Conservation (phyloP, 2,888 invertebrate genomes). For the Nomada lathburiana region DNA sequence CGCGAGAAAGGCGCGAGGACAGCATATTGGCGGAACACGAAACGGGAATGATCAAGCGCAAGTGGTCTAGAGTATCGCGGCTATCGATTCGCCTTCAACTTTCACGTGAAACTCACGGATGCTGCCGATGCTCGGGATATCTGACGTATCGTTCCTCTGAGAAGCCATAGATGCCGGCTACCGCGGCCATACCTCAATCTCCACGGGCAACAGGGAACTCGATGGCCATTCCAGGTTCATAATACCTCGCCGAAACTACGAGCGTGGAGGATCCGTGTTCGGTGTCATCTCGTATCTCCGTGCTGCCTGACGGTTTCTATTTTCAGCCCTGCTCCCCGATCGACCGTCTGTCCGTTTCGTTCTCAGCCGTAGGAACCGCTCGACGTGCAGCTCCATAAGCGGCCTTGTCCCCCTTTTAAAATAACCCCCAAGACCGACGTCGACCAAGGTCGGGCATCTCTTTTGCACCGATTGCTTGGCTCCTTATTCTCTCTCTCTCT, state of each 20-base stretch:
- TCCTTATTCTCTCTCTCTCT: background rate
- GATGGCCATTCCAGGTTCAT: slow-evolving; percentile 63
- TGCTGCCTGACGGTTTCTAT: slow-evolving; percentile 34
- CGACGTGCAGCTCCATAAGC: slow-evolving; percentile 57
- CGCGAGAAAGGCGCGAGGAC: background rate
- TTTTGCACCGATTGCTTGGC: background rate
- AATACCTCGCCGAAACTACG: slow-evolving; percentile 53
- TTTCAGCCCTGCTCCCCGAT: slow-evolving; percentile 46
- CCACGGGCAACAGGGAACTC: slow-evolving; percentile 62
- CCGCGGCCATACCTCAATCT: slow-evolving; percentile 82
- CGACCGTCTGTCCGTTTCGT: slow-evolving; percentile 50
- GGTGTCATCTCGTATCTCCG: slow-evolving; percentile 43
- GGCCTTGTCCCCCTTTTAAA: slow-evolving; percentile 62
- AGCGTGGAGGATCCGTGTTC: slow-evolving; percentile 49
- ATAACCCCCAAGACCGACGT: slow-evolving; percentile 40
- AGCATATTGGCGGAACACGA: background rate
- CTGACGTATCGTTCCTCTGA: slow-evolving; percentile 81
- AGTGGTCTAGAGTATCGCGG: slow-evolving; percentile 12
- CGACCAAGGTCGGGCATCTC: slow-evolving; percentile 45
- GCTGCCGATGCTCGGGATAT: slow-evolving; percentile 78
- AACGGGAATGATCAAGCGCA: slow-evolving; percentile 19
- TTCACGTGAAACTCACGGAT: slow-evolving; percentile 75
- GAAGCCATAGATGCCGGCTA: slow-evolving; percentile 82
- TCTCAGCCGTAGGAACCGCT: slow-evolving; percentile 45
- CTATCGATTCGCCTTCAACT: slow-evolving; percentile 35